Conservation (phyloP, 2,888 invertebrate genomes). For the Philereme vetulata region DNA sequence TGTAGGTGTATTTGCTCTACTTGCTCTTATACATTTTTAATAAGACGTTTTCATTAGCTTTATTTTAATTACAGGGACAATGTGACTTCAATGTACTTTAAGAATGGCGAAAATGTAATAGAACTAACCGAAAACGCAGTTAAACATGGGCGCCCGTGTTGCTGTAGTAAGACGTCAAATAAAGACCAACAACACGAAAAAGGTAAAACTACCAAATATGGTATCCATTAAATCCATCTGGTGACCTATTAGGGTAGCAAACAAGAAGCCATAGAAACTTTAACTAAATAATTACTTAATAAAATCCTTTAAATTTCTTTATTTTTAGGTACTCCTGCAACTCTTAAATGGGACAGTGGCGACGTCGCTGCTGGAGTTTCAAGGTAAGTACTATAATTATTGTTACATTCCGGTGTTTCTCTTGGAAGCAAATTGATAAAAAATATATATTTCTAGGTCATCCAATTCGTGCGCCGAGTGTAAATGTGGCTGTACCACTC, state of each 20-base stretch:
- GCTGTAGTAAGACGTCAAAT: conserved; percentile 27
- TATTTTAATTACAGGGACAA: conserved; percentile 60
- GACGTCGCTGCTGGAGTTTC: conserved; percentile 32
- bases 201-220: conserved; percentile 28
- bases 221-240: too few species aligned
- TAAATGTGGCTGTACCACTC: conserved; percentile 20
- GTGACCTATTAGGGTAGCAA: too few species aligned
- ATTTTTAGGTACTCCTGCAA: conserved; percentile 24
- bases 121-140: conserved; percentile 24
- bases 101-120: conserved; percentile 35
- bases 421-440: background rate
- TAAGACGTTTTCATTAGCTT: background rate
- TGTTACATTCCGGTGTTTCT: background rate
- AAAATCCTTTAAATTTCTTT: background rate
- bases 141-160: conserved; percentile 27
- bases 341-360: conserved; percentile 38
- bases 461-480: conserved; percentile 10
- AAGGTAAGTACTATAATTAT: conserved; percentile 11
- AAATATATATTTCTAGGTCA: conserved; percentile 6
- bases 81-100: conserved; percentile 56
- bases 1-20: too few species aligned
- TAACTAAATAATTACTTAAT: too few species aligned
- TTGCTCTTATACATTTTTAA: too few species aligned
- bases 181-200: conserved; percentile 30
- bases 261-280: too few species aligned